These are phyloP conservation scores for Drosophila meridionalis DNA, from an alignment of 2,888 invertebrate species.

Conservation along the genomic window DNA sequence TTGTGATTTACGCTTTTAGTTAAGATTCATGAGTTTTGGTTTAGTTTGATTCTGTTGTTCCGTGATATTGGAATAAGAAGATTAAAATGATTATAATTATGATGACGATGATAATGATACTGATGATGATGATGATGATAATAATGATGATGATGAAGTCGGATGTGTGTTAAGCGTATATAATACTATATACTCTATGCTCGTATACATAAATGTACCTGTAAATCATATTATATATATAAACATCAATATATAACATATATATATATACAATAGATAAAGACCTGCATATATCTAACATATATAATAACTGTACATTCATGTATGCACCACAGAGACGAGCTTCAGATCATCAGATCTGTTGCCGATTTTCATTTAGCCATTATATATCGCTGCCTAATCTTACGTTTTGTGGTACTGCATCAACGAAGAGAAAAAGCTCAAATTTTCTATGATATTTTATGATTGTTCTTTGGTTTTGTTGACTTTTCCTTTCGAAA, in stretches of 20 bases:
- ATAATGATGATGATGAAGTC: conserved; percentile 2
- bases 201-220: conserved; percentile 36
- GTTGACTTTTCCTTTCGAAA: conserved; percentile 2
- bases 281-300: conserved; percentile 21
- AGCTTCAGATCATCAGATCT: conserved; percentile 20
- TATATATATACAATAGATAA: background rate
- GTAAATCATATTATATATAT: conserved; percentile 15
- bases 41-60: conserved; percentile 25
- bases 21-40: conserved; percentile 15
- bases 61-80: conserved; percentile 22
- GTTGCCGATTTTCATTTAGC: conserved; percentile 29
- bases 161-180: conserved; percentile 28
- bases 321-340: conserved; percentile 54
- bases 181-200: conserved; percentile 28
- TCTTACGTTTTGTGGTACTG: conserved; percentile 64
- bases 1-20: conserved; percentile 24
- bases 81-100: conserved; percentile 5
- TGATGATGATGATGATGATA: conserved; percentile 8
- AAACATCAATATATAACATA: background rate
- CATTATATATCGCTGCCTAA: conserved; percentile 45
- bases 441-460: conserved; percentile 51
- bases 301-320: conserved; percentile 50
- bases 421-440: conserved; percentile 85
- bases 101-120: background rate
- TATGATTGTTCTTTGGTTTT: conserved; percentile 17